phyloP scores from a whole-genome alignment of 2,888 invertebrate species.

The Dynastes hyllus region DNA sequence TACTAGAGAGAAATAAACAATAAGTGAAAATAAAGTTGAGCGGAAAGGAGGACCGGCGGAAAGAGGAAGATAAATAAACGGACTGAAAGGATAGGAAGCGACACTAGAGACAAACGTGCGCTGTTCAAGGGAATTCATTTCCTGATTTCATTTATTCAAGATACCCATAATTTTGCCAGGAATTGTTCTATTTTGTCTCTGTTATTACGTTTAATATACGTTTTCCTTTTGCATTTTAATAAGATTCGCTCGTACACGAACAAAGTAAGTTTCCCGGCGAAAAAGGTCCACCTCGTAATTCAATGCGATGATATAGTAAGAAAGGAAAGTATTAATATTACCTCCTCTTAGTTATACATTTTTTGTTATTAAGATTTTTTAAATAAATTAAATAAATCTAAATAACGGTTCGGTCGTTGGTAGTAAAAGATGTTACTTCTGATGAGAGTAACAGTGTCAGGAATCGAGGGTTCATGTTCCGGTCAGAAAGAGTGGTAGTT shows the following conservation, averaged over 20 bases:
- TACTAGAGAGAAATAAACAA: constrained; percentile 38
- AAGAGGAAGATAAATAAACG: constrained; percentile 69
- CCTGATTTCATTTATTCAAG: constrained; percentile 71
- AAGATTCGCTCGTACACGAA: constrained; percentile 23
- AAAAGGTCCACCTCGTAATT: neutral
- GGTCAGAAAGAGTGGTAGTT: too few relatives aligned
- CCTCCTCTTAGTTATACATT: too few relatives aligned
- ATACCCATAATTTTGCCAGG: constrained; percentile 63
- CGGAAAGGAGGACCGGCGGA: constrained; percentile 62
- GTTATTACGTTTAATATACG: constrained; percentile 58
- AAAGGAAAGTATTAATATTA: neutral
- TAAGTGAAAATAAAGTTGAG: constrained; percentile 53
- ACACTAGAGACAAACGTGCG: constrained; percentile 66
- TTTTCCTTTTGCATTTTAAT: constrained; percentile 48
- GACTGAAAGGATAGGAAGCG: constrained; percentile 69
- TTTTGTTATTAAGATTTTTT: too few relatives aligned
- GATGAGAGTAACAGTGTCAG: too few relatives aligned
- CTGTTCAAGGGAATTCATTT: constrained; percentile 70
- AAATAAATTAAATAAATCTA: too few relatives aligned
- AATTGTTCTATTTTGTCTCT: constrained; percentile 69
- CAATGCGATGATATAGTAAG: neutral
- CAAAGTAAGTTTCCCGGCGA: neutral
- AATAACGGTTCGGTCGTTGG: too few relatives aligned
- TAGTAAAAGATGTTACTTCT: too few relatives aligned
- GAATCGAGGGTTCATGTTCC: too few relatives aligned